phyloP scores from a whole-genome alignment of 2,113 vertebrate genomes.

The Eretmodus cyanostictus region DNA sequence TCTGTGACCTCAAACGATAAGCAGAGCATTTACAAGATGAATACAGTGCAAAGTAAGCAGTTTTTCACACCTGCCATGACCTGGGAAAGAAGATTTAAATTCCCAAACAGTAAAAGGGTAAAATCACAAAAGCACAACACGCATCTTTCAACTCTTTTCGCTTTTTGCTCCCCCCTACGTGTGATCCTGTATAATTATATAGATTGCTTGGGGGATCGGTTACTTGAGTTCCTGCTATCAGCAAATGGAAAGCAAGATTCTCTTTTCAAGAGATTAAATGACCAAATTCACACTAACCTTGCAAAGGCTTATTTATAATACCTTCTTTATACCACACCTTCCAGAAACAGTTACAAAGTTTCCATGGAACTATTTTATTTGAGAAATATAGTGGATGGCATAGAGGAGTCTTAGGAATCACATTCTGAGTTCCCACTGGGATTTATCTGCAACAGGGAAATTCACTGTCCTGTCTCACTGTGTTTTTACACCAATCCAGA shows the following conservation, averaged over 20 bases:
- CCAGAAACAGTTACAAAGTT: neutral
- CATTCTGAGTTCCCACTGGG: neutral
- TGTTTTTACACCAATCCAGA: neutral
- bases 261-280: neutral
- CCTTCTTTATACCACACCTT: neutral
- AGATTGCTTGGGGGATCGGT: neutral
- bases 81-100: neutral
- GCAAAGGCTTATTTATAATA: neutral
- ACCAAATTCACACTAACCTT: neutral
- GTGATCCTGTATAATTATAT: neutral
- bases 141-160: neutral
- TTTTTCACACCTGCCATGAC: neutral
- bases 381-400: neutral
- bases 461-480: accelerated
- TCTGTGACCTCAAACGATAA: neutral
- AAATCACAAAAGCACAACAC: neutral
- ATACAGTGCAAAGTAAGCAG: neutral
- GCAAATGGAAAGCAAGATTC: neutral
- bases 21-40: neutral
- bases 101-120: neutral
- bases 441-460: neutral
- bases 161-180: neutral
- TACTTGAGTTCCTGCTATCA: neutral
- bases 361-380: neutral
- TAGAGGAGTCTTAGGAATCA: neutral